Percentiles rank a stretch among this genome's conserved stretches.
phyloP scores from a whole-genome alignment of 2,888 invertebrate species.

The Conchocele bisecta region DNA sequence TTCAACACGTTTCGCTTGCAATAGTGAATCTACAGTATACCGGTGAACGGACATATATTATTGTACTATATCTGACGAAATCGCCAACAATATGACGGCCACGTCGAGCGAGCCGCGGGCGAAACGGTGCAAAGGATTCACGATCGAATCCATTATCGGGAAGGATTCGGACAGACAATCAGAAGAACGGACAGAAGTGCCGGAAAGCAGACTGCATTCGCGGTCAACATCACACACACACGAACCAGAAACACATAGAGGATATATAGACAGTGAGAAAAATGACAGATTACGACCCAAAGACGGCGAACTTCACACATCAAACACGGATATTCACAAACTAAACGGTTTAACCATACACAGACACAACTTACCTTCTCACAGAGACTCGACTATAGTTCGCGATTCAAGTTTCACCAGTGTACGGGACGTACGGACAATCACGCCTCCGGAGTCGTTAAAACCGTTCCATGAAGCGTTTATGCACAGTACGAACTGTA shows the following conservation, averaged over 20 bases:
- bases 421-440: conserved; percentile 18
- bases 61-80: too few species aligned
- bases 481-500: conserved; percentile 50
- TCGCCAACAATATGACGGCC: conserved; percentile 58
- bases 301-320: background rate
- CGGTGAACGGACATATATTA: too few species aligned
- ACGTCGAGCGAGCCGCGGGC: conserved; percentile 27
- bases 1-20: too few species aligned
- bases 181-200: conserved; percentile 39
- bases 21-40: too few species aligned
- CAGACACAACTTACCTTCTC: background rate
- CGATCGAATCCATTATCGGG: conserved; percentile 67
- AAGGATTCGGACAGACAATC: conserved; percentile 57
- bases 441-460: conserved; percentile 52
- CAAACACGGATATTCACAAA: too few species aligned
- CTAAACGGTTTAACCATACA: too few species aligned
- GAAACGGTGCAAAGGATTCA: conserved; percentile 58
- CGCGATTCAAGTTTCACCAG: conserved; percentile 49
- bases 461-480: conserved; percentile 66
- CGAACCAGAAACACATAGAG: conserved; percentile 8
- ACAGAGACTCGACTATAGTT: conserved; percentile 22
- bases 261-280: background rate
- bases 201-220: too few species aligned
- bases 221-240: background rate
- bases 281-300: conserved; percentile 12